phyloP scores from a whole-genome alignment of 2,888 invertebrate genomes.

The Eupithecia inturbata region DNA sequence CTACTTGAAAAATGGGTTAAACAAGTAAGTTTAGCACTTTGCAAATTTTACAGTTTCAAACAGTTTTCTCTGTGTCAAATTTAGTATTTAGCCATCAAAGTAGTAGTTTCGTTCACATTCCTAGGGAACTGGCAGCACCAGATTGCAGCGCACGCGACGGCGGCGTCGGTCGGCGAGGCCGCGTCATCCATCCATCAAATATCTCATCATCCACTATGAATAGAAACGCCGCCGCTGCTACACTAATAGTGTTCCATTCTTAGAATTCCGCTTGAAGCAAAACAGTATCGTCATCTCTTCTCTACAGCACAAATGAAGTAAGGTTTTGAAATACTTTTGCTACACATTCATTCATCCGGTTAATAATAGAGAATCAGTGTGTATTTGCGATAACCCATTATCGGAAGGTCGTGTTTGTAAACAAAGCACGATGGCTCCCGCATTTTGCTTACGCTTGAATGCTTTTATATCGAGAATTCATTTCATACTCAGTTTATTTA shows the following conservation, averaged over 20 bases:
- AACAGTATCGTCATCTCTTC: constrained; percentile 63
- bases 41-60: not conserved
- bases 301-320: constrained; percentile 48
- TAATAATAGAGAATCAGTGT: constrained; percentile 60
- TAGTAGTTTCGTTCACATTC: constrained; percentile 3
- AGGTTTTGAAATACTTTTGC: constrained; percentile 53
- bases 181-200: constrained; percentile 79
- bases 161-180: constrained; percentile 62
- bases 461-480: constrained; percentile 58
- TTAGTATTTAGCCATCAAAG: not conserved
- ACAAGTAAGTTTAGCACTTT: not conserved
- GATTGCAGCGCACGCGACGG: constrained; percentile 40
- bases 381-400: constrained; percentile 69
- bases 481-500: constrained; percentile 43
- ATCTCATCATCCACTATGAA: constrained; percentile 77
- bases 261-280: constrained; percentile 71
- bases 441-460: constrained; percentile 58
- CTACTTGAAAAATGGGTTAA: not conserved
- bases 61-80: not conserved
- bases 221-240: constrained; percentile 61
- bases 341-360: constrained; percentile 60
- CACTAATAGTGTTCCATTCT: constrained; percentile 70
- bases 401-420: constrained; percentile 72
- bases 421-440: constrained; percentile 58
- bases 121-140: constrained; percentile 27